Conservation (phyloP, 2,888 invertebrate genomes). For the Brachypalpus laphriformis region DNA sequence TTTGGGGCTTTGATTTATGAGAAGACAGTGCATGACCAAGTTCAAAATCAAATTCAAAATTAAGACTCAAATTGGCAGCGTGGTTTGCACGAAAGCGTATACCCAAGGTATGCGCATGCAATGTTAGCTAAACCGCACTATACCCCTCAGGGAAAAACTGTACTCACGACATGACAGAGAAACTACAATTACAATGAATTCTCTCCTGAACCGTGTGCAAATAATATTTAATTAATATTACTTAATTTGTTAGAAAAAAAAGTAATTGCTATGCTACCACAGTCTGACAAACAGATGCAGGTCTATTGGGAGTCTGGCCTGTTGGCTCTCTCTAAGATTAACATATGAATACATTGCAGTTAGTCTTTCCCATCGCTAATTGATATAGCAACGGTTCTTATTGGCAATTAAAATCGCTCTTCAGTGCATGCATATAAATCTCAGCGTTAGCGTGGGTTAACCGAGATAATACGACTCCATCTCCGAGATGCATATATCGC, state of each 20-base stretch:
- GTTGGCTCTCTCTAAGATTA: constrained; percentile 7
- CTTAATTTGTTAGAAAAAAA: constrained; percentile 26
- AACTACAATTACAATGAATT: constrained; percentile 39
- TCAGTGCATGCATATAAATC: background rate
- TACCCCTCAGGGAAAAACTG: constrained; percentile 53
- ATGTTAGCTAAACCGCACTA: constrained; percentile 17
- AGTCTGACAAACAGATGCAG: constrained; percentile 18
- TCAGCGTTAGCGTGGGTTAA: constrained; percentile 42
- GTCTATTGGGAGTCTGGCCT: background rate
- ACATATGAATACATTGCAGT: constrained; percentile 32
- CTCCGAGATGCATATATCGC: background rate
- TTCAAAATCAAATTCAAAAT: constrained; percentile 72
- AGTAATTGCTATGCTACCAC: background rate
- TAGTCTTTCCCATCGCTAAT: constrained; percentile 37
- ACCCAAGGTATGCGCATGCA: constrained; percentile 37
- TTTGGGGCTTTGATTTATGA: constrained; percentile 69
- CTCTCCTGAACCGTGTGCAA: constrained; percentile 47
- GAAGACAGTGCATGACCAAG: constrained; percentile 72
- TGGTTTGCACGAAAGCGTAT: constrained; percentile 61
- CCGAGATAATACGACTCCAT: constrained; percentile 32
- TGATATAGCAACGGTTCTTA: constrained; percentile 51
- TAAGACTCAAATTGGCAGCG: constrained; percentile 66
- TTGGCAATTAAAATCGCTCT: constrained; percentile 30
- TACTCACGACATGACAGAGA: constrained; percentile 63
- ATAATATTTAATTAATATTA: constrained; percentile 68